Base-by-base conservation (phyloP, 2,888 invertebrate species). In the Melieria omissa region DNA sequence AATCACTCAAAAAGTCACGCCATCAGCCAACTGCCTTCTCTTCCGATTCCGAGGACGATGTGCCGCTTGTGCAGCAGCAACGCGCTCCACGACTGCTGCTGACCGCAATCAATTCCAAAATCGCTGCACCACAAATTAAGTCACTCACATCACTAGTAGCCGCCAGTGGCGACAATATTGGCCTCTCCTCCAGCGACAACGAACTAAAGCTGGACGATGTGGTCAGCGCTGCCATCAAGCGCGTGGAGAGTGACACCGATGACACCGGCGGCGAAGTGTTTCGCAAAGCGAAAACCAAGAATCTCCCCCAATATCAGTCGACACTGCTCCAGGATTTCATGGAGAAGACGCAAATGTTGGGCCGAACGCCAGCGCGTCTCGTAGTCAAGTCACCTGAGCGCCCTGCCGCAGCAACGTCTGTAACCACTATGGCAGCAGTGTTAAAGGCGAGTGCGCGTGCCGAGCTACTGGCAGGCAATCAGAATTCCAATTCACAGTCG, bases 301-400 rank as follows among this genome's bases (percentile, higher is more conserved):
- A 75, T 57, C 69, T 84, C 65, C 84, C 84, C 14, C 91, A 91
- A 80, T 92, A 93, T 83, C 91, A 93, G 73, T 93, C 93, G 14
- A 92, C 92, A 69, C 85, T 95, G 74, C 85, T 95, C 74, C 94
- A 94, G 82, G 93, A 95, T 82, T 95, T 95, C 81, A 94, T 92
- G 73, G 93, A 92, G 65, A 94, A 93, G 85, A 94, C 94, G 0
- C 93, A 93, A 84, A 88, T 92, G 82, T 84, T 93, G 46, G 91
- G 91, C 75, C 89, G 82, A 67, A 29, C 29, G 29, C 29, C 29
- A 1, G 29, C 29, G 29, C 29, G 29, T 29, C 29, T 29, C 29
- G 29, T 29, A 29, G 29, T 3, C 29, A 3, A 2, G 3, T 29
- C 29, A 2, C 2, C 29, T 29, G 29, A 29, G 29, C 29, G 29